Percentiles rank a stretch among this genome's conserved stretches.
phyloP scores from a whole-genome alignment of 2,113 vertebrate genomes.

The Lepus americanus region DNA sequence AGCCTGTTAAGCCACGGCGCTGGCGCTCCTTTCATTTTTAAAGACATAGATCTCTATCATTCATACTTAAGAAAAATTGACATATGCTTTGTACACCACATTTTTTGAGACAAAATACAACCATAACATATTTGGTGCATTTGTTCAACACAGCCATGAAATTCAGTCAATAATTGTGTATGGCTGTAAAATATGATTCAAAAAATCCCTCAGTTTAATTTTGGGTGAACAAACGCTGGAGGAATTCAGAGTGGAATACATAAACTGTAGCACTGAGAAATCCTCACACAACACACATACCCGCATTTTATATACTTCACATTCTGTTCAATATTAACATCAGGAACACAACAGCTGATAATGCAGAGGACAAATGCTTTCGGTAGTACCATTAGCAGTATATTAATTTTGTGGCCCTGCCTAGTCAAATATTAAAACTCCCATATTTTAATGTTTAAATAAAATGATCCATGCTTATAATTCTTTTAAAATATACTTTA shows the following conservation, averaged over 20 bases:
- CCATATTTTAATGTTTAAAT: neutral
- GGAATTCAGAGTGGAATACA: neutral
- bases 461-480: neutral
- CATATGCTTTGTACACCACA: neutral
- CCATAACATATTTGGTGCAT: neutral
- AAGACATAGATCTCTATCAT: neutral
- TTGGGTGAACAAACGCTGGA: neutral
- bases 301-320: neutral
- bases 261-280: neutral
- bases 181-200: neutral
- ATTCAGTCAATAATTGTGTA: neutral
- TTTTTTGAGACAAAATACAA: constrained; percentile 36
- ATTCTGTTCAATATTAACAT: neutral
- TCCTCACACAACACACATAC: neutral
- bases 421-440: neutral
- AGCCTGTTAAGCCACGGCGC: too few species aligned
- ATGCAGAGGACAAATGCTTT: neutral
- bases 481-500: neutral
- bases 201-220: neutral
- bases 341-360: neutral
- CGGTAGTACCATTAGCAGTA: neutral
- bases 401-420: neutral
- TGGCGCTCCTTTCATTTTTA: neutral
- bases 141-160: neutral
- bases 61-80: neutral